Conservation (phyloP, 92 coral and sea anemone species). For the Galaxea fascicularis region DNA sequence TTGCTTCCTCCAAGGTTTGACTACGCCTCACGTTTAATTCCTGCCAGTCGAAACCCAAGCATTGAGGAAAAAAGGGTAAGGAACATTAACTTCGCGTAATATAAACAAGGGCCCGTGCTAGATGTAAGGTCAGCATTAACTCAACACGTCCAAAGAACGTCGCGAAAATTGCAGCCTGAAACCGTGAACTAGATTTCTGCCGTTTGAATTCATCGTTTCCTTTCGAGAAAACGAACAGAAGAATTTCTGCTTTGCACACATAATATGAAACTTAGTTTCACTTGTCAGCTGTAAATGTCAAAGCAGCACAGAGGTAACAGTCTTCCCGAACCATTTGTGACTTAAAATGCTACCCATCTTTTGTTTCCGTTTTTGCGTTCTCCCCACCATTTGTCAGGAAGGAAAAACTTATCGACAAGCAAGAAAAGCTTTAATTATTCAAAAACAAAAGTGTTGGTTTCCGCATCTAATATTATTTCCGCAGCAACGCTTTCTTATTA, state of each 20-base stretch:
- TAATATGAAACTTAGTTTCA: neutral
- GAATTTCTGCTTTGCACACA: neutral
- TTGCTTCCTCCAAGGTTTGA: constrained; percentile 86
- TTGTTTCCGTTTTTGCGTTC: neutral
- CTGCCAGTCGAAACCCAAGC: constrained; percentile 41
- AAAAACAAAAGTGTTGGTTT: too few species aligned
- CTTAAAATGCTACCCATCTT: neutral
- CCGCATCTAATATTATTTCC: neutral
- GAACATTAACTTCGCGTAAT: neutral
- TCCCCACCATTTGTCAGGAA: neutral
- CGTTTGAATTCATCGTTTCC: neutral
- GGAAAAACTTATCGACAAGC: neutral
- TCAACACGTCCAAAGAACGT: neutral
- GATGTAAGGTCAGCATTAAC: neutral
- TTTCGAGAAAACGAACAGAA: neutral
- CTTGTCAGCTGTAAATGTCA: too few species aligned
- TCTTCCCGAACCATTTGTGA: neutral
- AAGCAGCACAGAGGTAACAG: too few species aligned
- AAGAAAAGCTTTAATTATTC: neutral
- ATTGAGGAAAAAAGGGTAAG: neutral
- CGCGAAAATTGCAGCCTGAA: neutral
- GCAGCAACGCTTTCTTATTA: neutral
- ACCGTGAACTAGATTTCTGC: neutral
- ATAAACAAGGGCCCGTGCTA: neutral
- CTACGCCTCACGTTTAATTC: constrained; percentile 83